Base-by-base conservation (phyloP, 2,888 invertebrate genomes). In the Poecilus cupreus region DNA sequence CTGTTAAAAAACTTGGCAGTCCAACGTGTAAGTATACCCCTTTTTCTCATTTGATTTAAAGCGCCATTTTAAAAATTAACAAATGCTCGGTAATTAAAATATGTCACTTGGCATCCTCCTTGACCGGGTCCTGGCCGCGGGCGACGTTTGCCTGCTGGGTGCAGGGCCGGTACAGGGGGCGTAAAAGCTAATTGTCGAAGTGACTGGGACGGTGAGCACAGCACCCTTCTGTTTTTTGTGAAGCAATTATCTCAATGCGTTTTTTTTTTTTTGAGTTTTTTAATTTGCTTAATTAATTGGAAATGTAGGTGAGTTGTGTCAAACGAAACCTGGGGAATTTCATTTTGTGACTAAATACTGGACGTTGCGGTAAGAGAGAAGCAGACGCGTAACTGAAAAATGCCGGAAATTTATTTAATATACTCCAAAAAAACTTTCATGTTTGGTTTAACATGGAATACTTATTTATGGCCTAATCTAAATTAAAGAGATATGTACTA, bases 201-300 rank as follows among this genome's bases (percentile, higher is more conserved):
- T 68, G 64, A 37, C 8, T 13, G 26, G 5, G 13, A n/a, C 43
- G 10, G 13, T 43, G n/a, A n/a, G 43, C 43, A 43, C 10, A 26
- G 22, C 24, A 26, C 54, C 60, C 26, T 72, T 74, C 16, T 74
- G 13, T 26, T 74, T 72, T 51, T 74, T 74, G 32, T 51, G 24
- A 24, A 77, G 57, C 39, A 77, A 77, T 77, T 77, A 57, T 77
- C 57, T 57, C 32, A 13, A 77, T 60, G 43, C 39, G 57, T 77
- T 77, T 60, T 64, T 10, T 26, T 64, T 68, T 77, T 77, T 77
- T 37, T 16, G 1, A n/a, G 22, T 39, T 77, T 77, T 54, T 77
- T 77, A 77, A 77, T 77, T 77, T 77, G 43, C 39, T 43, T 77
- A 77, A 77, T 77, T 77, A 77, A 77, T 77, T 77, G 77, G 77